Evolutionary conservation across 92 coral and sea anemone species (phyloP), one percentile per base, ranked within the genome.

Genomic region (Hydrozoanthus gracilis): DNA sequence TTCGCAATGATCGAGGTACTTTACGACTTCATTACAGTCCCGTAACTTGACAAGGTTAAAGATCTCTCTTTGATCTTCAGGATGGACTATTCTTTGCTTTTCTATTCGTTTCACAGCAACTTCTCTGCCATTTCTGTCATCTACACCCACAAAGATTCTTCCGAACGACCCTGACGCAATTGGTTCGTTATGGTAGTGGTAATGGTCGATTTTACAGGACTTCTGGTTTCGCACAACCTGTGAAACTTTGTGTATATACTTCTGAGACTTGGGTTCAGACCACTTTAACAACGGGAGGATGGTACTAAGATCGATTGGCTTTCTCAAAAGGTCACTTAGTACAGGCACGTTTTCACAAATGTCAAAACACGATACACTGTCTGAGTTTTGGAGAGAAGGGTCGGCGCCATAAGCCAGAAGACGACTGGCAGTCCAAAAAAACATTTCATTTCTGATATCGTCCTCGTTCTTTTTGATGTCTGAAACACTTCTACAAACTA

Each of bases 21-120:
- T 74, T 16, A 83, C 87, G 8, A 83, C 64, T 55, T 83, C 77
- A 8, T 83, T 46, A 70, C 87, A 68, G 15, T 83, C 50, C 10
- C 64, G 20, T 52, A 74, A 50, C 8, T 70, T 83, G 3, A 74
- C 48, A 10, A 83, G 78, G 45, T 35, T 72, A 18, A 50, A 49
- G 14, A 83, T 83, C 71, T 83, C 87, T 16, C 78, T 56, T 70
- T 83, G 76, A 17, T 70, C 77, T 62, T 83, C 87, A 16, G 64
- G 76, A 18, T 18, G 87, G n/a, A 51, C 18, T 18, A 83, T 47
- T 51, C 79, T 69, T 12, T 27, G 67, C 27, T 51, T 83, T 12
- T 70, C 79, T 45, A 83, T 50, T 10, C 87, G 78, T 65, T 83
- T 83, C 68, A 83, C 65, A n/a, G 87, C 87, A n/a, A 68, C 76